Percentiles rank a stretch among this genome's conserved stretches.
Conservation (phyloP, 1,140 invertebrate genomes). For the Drosophila littoralis region DNA sequence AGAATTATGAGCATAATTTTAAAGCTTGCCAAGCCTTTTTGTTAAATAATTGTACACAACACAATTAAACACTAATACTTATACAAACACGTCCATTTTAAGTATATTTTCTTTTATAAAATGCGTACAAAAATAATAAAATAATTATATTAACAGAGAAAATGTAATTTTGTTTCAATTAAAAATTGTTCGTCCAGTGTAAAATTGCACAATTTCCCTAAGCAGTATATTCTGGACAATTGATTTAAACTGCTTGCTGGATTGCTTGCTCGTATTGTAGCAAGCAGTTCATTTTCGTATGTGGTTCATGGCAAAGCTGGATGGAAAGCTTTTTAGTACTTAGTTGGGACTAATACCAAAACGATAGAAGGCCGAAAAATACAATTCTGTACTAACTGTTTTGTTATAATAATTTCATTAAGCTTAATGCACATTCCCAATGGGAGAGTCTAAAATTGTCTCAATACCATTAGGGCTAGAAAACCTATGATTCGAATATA, state of each 20-base stretch:
- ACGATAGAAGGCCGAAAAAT: background rate
- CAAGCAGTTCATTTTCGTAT: conserved; percentile 26
- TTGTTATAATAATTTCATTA: too few relatives aligned
- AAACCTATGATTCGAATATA: too few relatives aligned
- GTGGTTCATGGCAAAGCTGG: background rate
- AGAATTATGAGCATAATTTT: conserved; percentile 28
- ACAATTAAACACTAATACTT: conserved; percentile 34
- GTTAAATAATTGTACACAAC: conserved; percentile 71
- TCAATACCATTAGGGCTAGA: too few relatives aligned
- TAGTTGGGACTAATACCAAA: background rate
- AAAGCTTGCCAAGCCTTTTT: conserved; percentile 47
- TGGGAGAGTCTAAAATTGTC: too few relatives aligned
- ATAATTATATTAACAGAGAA: conserved; percentile 59
- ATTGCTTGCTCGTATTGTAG: fast-evolving
- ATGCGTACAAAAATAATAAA: conserved; percentile 60
- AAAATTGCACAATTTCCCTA: too few relatives aligned
- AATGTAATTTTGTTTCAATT: background rate
- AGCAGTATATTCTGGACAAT: background rate
- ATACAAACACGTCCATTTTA: conserved; percentile 68
- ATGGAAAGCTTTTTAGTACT: background rate
- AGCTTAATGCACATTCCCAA: too few relatives aligned
- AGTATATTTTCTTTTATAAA: conserved; percentile 52
- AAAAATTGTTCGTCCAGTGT: background rate
- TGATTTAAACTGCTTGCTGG: background rate
- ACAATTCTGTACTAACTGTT: too few relatives aligned